Percentiles rank a stretch among this genome's conserved stretches.
phyloP scores from a whole-genome alignment of 1,140 invertebrate genomes.

The Musca domestica region DNA sequence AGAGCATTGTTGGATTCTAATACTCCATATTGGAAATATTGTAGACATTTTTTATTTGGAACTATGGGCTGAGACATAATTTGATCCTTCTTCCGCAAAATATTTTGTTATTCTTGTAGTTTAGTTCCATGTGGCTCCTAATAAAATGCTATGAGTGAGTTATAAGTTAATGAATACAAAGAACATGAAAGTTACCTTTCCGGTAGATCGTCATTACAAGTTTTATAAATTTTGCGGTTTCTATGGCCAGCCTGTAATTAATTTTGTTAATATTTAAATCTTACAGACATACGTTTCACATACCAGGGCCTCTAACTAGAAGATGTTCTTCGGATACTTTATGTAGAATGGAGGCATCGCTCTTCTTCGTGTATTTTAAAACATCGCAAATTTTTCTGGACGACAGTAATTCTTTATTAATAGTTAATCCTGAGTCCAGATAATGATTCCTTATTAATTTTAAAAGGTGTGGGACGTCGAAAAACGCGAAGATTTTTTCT shows the following conservation, averaged over 20 bases:
- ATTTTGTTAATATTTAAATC: too few species aligned
- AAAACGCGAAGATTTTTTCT: too few species aligned
- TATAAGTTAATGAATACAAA: too few species aligned
- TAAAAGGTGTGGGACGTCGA: neutral
- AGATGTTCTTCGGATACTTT: neutral
- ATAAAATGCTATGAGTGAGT: too few species aligned
- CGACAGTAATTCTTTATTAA: neutral
- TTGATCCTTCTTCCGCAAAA: neutral
- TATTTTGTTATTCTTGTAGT: neutral
- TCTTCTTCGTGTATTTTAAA: neutral
- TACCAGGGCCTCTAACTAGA: neutral
- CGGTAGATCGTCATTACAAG: neutral
- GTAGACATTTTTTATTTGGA: neutral
- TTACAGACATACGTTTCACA: too few species aligned
- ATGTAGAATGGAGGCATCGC: neutral
- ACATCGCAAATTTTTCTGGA: neutral
- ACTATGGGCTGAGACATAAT: neutral
- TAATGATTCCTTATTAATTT: constrained; percentile 21
- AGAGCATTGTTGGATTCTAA: constrained; percentile 8
- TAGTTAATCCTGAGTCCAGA: neutral
- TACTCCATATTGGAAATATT: constrained; percentile 10
- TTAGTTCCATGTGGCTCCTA: neutral
- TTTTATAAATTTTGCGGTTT: neutral
- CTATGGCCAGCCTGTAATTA: neutral
- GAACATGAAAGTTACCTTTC: neutral